phyloP scores from a whole-genome alignment of 2,797 vertebrate genomes.

The Aphelocoma californica region DNA sequence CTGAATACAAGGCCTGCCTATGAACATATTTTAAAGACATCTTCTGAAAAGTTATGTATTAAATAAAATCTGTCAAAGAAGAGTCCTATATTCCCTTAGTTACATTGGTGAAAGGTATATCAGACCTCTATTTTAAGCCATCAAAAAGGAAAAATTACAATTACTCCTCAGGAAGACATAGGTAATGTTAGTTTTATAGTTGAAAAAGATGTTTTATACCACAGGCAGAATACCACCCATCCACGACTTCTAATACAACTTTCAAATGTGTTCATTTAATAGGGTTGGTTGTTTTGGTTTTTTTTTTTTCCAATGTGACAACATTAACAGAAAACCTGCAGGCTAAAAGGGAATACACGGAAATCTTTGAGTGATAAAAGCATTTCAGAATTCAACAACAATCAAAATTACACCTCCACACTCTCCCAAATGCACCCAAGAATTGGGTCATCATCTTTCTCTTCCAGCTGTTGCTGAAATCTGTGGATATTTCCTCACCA shows the following conservation, averaged over 20 bases:
- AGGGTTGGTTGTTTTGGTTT: fast-evolving
- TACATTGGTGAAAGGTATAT: neutral
- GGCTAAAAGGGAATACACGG: neutral
- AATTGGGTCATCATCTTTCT: neutral
- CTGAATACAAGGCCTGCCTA: neutral
- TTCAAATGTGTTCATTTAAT: neutral
- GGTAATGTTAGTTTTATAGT: neutral
- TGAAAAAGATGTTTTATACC: neutral
- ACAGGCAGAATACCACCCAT: neutral
- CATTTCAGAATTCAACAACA: neutral
- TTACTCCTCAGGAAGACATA: neutral
- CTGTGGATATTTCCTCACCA: neutral
- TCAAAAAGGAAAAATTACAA: neutral
- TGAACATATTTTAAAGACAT: neutral
- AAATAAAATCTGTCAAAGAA: neutral
- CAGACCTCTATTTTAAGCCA: neutral
- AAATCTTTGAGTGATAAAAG: neutral
- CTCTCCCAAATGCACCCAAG: neutral
- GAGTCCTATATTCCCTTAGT: neutral
- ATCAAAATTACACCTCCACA: neutral
- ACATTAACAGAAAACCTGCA: neutral
- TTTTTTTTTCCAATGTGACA: neutral
- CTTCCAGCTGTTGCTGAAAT: neutral
- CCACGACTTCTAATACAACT: neutral
- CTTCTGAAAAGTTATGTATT: neutral